phyloP scores from a whole-genome alignment of 92 coral and sea anemone species.

The Scolanthus callimorphus region DNA sequence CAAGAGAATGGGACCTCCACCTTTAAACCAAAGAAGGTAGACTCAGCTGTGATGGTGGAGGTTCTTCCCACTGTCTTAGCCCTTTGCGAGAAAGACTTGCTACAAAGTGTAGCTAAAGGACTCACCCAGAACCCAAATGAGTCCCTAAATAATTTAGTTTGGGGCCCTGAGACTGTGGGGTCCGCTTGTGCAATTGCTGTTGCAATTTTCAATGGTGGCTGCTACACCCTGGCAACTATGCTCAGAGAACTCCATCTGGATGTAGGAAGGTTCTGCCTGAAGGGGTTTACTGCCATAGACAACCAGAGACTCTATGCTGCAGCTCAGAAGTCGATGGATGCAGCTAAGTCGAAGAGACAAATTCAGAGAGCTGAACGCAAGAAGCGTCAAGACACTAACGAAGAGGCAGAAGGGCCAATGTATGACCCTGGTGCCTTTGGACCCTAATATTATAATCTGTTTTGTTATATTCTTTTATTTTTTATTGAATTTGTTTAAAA shows the following conservation, averaged over 20 bases:
- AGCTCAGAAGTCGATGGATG: slow-evolving; percentile 18
- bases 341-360: slow-evolving; percentile 28
- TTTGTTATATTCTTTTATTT: not conserved
- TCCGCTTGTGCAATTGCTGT: slow-evolving; percentile 12
- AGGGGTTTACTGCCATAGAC: slow-evolving; percentile 25
- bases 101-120: slow-evolving; percentile 31
- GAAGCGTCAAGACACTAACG: slow-evolving; percentile 16
- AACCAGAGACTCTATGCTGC: slow-evolving; percentile 32
- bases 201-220: slow-evolving; percentile 20
- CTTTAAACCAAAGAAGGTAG: slow-evolving; percentile 23
- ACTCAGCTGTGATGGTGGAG: slow-evolving; percentile 26
- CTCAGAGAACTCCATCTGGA: slow-evolving; percentile 19
- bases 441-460: not conserved
- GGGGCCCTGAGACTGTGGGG: slow-evolving; percentile 48
- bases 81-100: slow-evolving; percentile 20
- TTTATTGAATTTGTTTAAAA: not conserved
- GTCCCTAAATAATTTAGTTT: slow-evolving; percentile 43
- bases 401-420: slow-evolving; percentile 34
- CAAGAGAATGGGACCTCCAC: slow-evolving; percentile 21
- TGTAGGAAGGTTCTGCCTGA: slow-evolving; percentile 24
- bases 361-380: slow-evolving; percentile 32
- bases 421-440: slow-evolving; percentile 45
- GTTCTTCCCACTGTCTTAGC: slow-evolving; percentile 21
- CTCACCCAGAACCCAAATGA: slow-evolving; percentile 44
- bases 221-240: slow-evolving; percentile 13